These are phyloP conservation scores for Cettia cetti DNA, from an alignment of 2,113 vertebrate species.

Conservation along the genomic window DNA sequence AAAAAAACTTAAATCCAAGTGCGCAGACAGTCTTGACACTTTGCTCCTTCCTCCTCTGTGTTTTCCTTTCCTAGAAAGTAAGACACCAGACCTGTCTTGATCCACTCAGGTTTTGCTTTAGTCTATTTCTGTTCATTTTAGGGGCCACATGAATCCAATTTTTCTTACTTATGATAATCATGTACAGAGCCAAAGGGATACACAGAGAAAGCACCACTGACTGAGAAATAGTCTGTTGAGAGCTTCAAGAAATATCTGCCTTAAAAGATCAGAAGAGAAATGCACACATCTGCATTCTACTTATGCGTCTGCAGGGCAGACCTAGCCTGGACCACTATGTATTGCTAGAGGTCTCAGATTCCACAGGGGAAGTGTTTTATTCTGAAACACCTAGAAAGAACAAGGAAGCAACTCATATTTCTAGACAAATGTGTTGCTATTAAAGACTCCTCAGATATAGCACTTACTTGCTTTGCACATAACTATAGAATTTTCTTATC, in stretches of 20 bases:
- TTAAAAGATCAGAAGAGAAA: neutral
- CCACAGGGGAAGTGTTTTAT: neutral
- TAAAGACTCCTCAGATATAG: neutral
- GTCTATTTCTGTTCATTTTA: neutral
- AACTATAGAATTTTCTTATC: neutral
- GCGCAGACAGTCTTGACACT: neutral
- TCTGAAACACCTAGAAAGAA: neutral
- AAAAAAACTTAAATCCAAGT: neutral
- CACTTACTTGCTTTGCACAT: neutral
- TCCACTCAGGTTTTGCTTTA: neutral
- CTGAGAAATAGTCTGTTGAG: neutral
- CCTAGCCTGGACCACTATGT: neutral
- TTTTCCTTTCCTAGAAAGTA: neutral
- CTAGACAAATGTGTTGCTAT: neutral
- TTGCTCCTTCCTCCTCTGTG: neutral
- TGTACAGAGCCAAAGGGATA: neutral
- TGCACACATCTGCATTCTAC: neutral
- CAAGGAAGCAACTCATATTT: neutral
- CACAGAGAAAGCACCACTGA: neutral
- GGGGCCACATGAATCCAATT: neutral
- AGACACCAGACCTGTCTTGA: neutral
- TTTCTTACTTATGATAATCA: neutral
- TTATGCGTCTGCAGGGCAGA: neutral
- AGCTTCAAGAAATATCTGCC: neutral
- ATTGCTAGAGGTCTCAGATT: neutral